Base-by-base conservation (phyloP, 1,140 invertebrate genomes). In the Bombus terrestris region DNA sequence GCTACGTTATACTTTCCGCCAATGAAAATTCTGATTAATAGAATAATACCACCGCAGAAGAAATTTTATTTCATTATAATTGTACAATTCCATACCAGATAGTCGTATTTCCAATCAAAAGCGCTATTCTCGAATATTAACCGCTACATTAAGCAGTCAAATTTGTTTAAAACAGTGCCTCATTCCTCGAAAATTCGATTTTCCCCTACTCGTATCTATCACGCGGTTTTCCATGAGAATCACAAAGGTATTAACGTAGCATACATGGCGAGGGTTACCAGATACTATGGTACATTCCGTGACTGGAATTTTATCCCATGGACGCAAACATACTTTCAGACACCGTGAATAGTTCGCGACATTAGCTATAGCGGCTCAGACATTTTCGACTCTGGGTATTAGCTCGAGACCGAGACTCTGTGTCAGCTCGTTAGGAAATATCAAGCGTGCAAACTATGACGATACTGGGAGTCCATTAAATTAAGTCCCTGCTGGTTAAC, bases 341-440 rank as follows among this genome's bases (percentile, higher is more conserved):
- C 15, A 39, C n/a, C 15, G 28, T n/a, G 41, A 76, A 83, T 57
- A 53, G 73, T 68, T 64, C 1, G 13, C 35, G 15, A 32, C 25
- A 28, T 64, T 28, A 18, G 59, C 28, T 62, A 62, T 12, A 18
- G 8, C 12, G 13, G 32, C 2, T n/a, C 6, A 18, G 28, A 32
- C 64, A 37, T 71, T 59, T 64, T 69, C 43, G n/a, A 64, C 32
- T 22, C 47, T 2, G 71, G 28, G 13, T 37, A 57, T 75, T 47
- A 77, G 32, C 35, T 25, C 13, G 39, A 28, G 39, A n/a, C 37
- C 32, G 57, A 66, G 57, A 43, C 5, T 72, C 82, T 15, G 66
- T 84, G 76, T 84, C 83, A 84, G 76, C 83, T 84, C 76, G 83
- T 84, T 84, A 84, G 83, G 76, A 72, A 84, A 84, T 62, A 80